Conservation (phyloP, 2,797 vertebrate genomes). For the Anabas testudineus region DNA sequence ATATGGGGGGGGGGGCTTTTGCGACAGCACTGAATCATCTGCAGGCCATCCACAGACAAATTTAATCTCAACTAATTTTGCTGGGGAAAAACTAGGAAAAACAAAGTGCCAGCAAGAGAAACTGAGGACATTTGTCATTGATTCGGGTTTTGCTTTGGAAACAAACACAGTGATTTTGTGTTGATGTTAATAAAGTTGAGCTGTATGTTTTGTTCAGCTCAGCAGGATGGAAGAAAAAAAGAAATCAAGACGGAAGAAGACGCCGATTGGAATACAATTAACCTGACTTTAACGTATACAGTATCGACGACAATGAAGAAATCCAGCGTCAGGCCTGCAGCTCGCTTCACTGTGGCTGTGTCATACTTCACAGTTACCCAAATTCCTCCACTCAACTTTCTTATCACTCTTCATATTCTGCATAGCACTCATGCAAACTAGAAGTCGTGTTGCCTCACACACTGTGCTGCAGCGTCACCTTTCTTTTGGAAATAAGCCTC, state of each 20-base stretch:
- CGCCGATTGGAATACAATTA: not conserved
- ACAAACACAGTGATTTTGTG: slow-evolving; percentile 16
- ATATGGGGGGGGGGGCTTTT: slow-evolving; percentile 25
- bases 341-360: not conserved
- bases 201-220: slow-evolving; percentile 10
- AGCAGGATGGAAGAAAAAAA: slow-evolving; percentile 8
- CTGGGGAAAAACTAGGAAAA: slow-evolving; percentile 18
- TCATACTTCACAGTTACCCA: slow-evolving; percentile 1
- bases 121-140: not conserved
- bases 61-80: slow-evolving; percentile 18
- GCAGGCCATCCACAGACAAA: slow-evolving; percentile 22
- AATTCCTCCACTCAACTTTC: slow-evolving; percentile 1
- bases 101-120: slow-evolving; percentile 26
- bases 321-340: not conserved
- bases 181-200: slow-evolving; percentile 20
- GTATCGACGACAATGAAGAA: not conserved
- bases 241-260: not conserved
- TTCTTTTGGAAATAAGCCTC: slow-evolving; percentile 49
- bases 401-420: too few species aligned
- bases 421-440: slow-evolving; percentile 9
- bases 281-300: not conserved
- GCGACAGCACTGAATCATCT: slow-evolving; percentile 42
- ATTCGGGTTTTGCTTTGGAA: slow-evolving; percentile 12
- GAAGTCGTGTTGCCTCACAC: slow-evolving; percentile 19
- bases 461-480: slow-evolving; percentile 42